Evolutionary conservation across 2,113 vertebrate species (phyloP).

Genomic region (Abramis brama): DNA sequence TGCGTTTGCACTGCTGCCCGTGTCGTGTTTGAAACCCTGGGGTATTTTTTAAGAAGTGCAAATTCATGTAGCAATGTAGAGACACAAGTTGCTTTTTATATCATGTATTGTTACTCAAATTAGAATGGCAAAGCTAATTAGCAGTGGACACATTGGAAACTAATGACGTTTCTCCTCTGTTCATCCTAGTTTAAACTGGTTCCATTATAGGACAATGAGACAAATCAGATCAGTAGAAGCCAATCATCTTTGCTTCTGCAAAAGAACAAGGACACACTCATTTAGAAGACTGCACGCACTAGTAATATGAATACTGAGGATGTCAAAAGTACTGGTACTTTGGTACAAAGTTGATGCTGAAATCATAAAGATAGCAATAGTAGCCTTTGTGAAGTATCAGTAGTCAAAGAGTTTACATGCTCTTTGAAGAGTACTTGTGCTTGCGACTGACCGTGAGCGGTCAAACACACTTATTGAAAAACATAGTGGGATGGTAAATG

Average conservation of each 20-base stretch:
- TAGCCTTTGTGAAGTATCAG: too few species aligned
- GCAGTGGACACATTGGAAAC: not conserved
- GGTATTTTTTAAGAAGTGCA: not conserved
- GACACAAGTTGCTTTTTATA: constrained; percentile 1
- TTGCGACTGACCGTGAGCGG: not conserved
- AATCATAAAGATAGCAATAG: not conserved
- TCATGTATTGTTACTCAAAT: constrained; percentile 16
- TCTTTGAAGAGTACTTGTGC: not conserved
- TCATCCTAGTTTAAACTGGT: not conserved
- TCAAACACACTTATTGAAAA: not conserved
- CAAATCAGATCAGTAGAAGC: not conserved
- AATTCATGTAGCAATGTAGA: not conserved
- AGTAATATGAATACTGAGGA: not conserved
- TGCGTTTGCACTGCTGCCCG: not conserved
- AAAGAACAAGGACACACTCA: not conserved
- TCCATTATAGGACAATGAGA: not conserved
- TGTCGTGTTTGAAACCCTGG: not conserved
- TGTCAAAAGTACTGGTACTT: not conserved
- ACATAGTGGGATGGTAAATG: not conserved
- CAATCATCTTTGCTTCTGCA: not conserved
- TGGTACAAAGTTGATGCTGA: not conserved
- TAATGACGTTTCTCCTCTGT: constrained; percentile 17
- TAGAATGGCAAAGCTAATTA: constrained; percentile 4
- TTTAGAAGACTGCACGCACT: not conserved
- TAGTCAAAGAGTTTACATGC: too few species aligned